Evolutionary conservation across 1,140 invertebrate species (phyloP), one percentile per base, ranked within the genome.

Genomic region (Pomacea maculata): DNA sequence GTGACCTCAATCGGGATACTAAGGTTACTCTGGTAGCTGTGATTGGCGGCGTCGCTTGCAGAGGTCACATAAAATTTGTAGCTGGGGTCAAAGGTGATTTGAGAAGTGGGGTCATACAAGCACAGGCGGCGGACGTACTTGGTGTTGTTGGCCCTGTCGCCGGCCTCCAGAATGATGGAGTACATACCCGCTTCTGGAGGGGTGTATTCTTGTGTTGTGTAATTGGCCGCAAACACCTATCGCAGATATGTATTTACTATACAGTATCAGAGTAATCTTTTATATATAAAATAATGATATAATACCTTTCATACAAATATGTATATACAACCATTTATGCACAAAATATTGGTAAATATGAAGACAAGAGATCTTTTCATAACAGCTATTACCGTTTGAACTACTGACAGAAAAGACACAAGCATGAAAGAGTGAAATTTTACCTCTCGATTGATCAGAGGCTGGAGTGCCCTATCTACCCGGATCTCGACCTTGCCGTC

Each of bases 1-100:
- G 17, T n/a, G 11, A 84, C 78, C 0, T 29, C 45, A 11, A 84
- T 64, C 0, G n/a, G 17, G 8, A 29, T 63, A 21, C 10, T 63
- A 7, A 83, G 14, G 19, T 74, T 80, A 11, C 74, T 73, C 19
- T 77, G 75, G 79, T 80, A 83, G 11, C 14, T 29, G 65, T 80
- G 76, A n/a, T 77, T 68, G 14, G 82, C 57, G 19, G 74, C 74
- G 34, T 79, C 34, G 21, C 54, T 61, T 17, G 79, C 83, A 34
- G 77, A 76, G 19, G 63, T 25, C 25, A 82, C 75, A 15, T 79
- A 97, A 92, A 87, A 96, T 94, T 78, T 95, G 95, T 92, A 96
- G 94, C 89, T 94, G 94, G 90, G 25, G 54, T 82, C 96, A 95
- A 92, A 95, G 95, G 92, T 96, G 95, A 92, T 95, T 94, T 95